phyloP scores from a whole-genome alignment of 1,140 invertebrate species.

The Leptoteleia sp. region DNA sequence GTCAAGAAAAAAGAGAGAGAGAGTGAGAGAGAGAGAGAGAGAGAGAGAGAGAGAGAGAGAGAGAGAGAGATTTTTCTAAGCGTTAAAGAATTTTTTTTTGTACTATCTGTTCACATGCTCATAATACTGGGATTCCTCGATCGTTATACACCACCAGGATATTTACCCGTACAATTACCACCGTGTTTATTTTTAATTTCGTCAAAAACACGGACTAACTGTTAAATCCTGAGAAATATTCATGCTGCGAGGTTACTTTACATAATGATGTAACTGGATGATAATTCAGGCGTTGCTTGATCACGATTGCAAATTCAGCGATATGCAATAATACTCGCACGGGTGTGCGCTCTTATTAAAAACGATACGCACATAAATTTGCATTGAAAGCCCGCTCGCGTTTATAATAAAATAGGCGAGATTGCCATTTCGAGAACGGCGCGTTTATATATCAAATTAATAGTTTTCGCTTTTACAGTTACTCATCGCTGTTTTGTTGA shows the following conservation, averaged over 20 bases:
- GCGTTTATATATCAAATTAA: constrained; percentile 20
- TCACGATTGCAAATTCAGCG: constrained; percentile 36
- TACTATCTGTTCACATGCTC: too few relatives aligned
- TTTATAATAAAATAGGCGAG: constrained; percentile 23
- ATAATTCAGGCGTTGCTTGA: constrained; percentile 36
- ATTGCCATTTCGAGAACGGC: neutral
- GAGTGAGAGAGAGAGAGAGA: too few relatives aligned
- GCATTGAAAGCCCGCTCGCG: constrained; percentile 12
- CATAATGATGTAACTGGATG: constrained; percentile 43
- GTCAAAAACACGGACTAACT: constrained; percentile 9
- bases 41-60: too few relatives aligned
- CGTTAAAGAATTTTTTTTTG: too few relatives aligned
- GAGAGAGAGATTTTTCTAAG: too few relatives aligned
- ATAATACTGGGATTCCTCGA: too few relatives aligned
- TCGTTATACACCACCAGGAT: too few relatives aligned
- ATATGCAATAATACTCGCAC: constrained; percentile 26
- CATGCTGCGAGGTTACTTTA: constrained; percentile 31
- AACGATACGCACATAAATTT: constrained; percentile 17
- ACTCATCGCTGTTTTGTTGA: constrained; percentile 12
- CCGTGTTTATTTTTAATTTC: constrained; percentile 16
- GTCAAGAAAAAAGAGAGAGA: too few relatives aligned
- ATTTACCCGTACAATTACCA: too few relatives aligned
- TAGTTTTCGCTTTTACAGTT: constrained; percentile 7
- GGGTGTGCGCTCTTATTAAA: constrained; percentile 15
- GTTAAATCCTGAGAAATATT: constrained; percentile 32